Base-by-base conservation (phyloP, 2,888 invertebrate species). In the Mactromeris polynyma region DNA sequence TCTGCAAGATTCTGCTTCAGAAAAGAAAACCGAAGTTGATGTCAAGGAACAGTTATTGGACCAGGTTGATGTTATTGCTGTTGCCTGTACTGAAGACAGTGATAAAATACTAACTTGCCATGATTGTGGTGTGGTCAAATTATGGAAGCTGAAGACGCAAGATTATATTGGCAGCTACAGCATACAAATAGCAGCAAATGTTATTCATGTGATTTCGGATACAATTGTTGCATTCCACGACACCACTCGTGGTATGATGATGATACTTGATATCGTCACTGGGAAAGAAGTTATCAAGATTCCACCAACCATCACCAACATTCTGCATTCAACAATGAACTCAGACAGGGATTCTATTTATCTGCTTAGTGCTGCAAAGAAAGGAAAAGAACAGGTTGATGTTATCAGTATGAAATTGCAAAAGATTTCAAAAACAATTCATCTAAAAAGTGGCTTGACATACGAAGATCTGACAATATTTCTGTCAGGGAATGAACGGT, bases 401-500 rank as follows among this genome's bases (percentile, higher is more conserved):
- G 85, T 91, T 78, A 82, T 94, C 26, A 93, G 92, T 79, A 73
- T 95, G 9, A 88, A 90, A n/a, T 42, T 93, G 33, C 89, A 80
- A 46, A 93, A 91, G 73, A 51, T 93, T 17, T 82, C 90, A 69
- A 94, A 93, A 73, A 92, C 91, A 19, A 91, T 94, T 42, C 73
- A 82, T 33, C 40, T 95, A 73, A 93, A 94, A 80, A 93, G 91
- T 79, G 90, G 86, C 14, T 89, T 94, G 58, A 86, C 89, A 33
- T 94, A 90, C 84, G 87, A 89, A 33, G 93, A 83, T 69, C 38
- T 95, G 21, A 89, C 93, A 40, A 80, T 94, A 9, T 83, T 85
- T 14, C 81, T 96, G 19, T 93, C 93, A 21, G 89, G 85, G 9
- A 94, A 90, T 51, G 94, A 93, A 36, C 82, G 94, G 9, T 95